phyloP scores from a whole-genome alignment of 2,797 vertebrate genomes.

The Cottoperca gobio region DNA sequence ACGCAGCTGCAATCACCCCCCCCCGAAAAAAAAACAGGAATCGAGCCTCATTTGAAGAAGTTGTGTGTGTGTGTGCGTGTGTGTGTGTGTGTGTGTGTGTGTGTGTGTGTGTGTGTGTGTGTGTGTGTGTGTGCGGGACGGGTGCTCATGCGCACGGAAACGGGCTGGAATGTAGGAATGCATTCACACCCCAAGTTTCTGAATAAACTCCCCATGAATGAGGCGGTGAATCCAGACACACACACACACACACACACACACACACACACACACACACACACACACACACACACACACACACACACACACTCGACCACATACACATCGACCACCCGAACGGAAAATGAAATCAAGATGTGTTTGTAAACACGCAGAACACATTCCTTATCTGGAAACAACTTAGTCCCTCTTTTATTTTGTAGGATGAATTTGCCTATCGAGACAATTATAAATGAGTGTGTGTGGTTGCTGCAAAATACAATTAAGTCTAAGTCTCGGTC shows the following conservation, averaged over 20 bases:
- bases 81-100: no score
- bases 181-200: constrained; percentile 68
- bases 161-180: constrained; percentile 72
- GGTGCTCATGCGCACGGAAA: constrained; percentile 66
- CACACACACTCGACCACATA: constrained; percentile 25
- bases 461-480: not conserved
- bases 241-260: constrained; percentile 20
- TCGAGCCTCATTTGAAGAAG: constrained; percentile 9
- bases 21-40: constrained; percentile 8
- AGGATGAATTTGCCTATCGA: not conserved
- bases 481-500: no score
- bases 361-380: not conserved
- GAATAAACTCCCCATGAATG: constrained; percentile 70
- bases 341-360: constrained; percentile 31
- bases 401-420: not conserved
- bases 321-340: constrained; percentile 47
- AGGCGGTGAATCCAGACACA: constrained; percentile 32
- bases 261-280: constrained; percentile 28
- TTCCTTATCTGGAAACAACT: constrained; percentile 2
- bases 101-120: no score
- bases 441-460: not conserved
- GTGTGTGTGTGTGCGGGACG: constrained; percentile 48
- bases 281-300: constrained; percentile 28
- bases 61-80: constrained; percentile 40
- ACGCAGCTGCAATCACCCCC: not conserved